These are phyloP conservation scores for Rhombomys opimus DNA, from an alignment of 2,113 vertebrate genomes.

Conservation along the genomic window DNA sequence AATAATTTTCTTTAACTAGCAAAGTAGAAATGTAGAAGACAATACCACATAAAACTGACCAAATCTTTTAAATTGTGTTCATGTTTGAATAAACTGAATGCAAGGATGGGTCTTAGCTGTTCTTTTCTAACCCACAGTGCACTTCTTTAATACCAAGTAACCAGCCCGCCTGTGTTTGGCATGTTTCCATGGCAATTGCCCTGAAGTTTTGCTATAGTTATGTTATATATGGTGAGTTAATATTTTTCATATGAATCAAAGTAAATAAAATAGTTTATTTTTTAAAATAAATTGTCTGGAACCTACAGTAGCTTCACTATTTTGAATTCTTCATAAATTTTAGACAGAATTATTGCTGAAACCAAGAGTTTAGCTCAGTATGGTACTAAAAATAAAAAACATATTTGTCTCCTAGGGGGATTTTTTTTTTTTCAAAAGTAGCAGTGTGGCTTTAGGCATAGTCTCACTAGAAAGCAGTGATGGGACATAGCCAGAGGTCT, in stretches of 20 bases:
- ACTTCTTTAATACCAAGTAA: background rate
- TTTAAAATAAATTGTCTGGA: constrained; percentile 40
- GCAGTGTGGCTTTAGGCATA: background rate
- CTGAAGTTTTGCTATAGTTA: constrained; percentile 34
- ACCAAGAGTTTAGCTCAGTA: constrained; percentile 59
- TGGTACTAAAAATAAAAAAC: constrained; percentile 48
- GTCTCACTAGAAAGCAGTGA: background rate
- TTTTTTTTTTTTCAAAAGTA: constrained; percentile 8
- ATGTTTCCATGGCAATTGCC: constrained; percentile 66
- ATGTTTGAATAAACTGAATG: constrained; percentile 48
- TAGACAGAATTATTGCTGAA: constrained; percentile 51
- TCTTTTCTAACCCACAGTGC: constrained; percentile 14
- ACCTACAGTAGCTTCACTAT: constrained; percentile 50
- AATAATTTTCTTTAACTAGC: constrained; percentile 27
- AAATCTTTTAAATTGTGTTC: background rate
- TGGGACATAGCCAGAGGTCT: constrained; percentile 6
- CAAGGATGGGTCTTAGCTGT: background rate
- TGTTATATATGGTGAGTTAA: constrained; percentile 61
- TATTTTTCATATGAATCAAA: constrained; percentile 63
- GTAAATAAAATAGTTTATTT: constrained; percentile 47
- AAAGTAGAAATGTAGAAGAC: background rate
- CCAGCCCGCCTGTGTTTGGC: constrained; percentile 49
- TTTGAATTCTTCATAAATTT: constrained; percentile 54
- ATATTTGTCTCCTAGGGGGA: constrained; percentile 12
- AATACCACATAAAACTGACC: constrained; percentile 21